Base-by-base conservation (phyloP, 2,888 invertebrate genomes). In the Melanargia galathea region DNA sequence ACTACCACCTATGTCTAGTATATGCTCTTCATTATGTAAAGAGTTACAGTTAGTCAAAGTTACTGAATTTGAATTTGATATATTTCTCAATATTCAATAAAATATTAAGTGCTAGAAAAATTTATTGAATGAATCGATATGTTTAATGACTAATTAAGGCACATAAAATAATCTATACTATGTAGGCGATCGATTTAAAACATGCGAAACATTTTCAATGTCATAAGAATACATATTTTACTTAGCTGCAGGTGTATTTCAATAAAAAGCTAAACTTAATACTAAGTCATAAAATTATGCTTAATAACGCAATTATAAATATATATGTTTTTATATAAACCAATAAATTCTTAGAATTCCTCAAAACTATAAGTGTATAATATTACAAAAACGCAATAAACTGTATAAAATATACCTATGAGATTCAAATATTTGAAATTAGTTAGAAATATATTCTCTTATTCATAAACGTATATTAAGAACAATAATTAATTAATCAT, bases 401-500 rank as follows among this genome's bases (percentile, higher is more conserved):
- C 16, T 43, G 16, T 40, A 40, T 46, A 46, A 22, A 43, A 43
- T 33, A 18, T 38, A n/a, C n/a, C n/a, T n/a, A 38, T 38, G 16
- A 46, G 33, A 51, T 63, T 45, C 51, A 52, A 54, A 22, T 38
- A 22, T 38, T 35, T 58, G 22, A 43, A 62, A 40, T 49, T 22
- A 59, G 18, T 7, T 40, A 11, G 8, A 55, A 55, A 55, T 33
- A 33, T 18, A 16, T 30, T n/a, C 43, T 24, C 22, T 24, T 54
- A 43, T 11, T n/a, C 30, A 43, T 30, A 45, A 45, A 57, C 18
- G 35, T 20, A 57, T 57, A 20, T 18, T 26, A 24, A 33, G 22
- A 46, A 46, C 43, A 60, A n/a, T n/a, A n/a, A n/a, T n/a, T n/a
- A n/a, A n/a, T n/a, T n/a, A n/a, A 60, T 38, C 58, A 48, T 58